These are phyloP conservation scores for Drosophila guanche DNA, from an alignment of 1,140 invertebrate species.

Conservation along the genomic window DNA sequence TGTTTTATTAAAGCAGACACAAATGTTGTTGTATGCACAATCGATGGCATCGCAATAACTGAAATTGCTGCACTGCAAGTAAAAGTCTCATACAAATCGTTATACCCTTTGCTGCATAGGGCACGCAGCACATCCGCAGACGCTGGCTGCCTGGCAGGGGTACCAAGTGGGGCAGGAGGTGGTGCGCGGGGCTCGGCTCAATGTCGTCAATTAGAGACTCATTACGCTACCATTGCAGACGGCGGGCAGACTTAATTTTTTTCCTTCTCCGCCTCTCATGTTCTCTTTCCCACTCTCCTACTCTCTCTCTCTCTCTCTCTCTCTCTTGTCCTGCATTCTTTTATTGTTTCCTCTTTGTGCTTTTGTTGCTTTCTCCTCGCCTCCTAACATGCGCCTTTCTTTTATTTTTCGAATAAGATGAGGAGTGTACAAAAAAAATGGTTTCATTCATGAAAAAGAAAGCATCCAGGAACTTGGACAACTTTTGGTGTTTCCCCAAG, in stretches of 20 bases:
- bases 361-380: slow-evolving; percentile 16
- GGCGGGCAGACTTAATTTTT: slow-evolving; percentile 73
- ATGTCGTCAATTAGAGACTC: slow-evolving; percentile 83
- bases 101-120: no score
- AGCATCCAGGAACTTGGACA: slow-evolving; percentile 68
- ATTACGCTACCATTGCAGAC: slow-evolving; percentile 81
- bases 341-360: slow-evolving; percentile 69
- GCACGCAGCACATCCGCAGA: slow-evolving; percentile 14
- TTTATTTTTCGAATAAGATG: slow-evolving; percentile 57
- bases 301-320: slow-evolving; percentile 33
- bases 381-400: slow-evolving; percentile 27
- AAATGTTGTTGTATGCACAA: no score
- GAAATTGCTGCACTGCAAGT: no score
- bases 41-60: no score
- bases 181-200: slow-evolving; percentile 42
- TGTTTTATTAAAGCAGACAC: no score
- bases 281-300: slow-evolving; percentile 20
- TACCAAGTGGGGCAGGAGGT: not conserved
- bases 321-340: slow-evolving; percentile 61
- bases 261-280: slow-evolving; percentile 10
- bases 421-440: slow-evolving; percentile 30
- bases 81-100: no score
- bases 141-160: slow-evolving; percentile 24
- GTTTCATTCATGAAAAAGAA: slow-evolving; percentile 76
- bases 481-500: slow-evolving; percentile 73